Evolutionary conservation across 1,140 invertebrate species (phyloP).

Genomic region (Drosophila guanche): DNA sequence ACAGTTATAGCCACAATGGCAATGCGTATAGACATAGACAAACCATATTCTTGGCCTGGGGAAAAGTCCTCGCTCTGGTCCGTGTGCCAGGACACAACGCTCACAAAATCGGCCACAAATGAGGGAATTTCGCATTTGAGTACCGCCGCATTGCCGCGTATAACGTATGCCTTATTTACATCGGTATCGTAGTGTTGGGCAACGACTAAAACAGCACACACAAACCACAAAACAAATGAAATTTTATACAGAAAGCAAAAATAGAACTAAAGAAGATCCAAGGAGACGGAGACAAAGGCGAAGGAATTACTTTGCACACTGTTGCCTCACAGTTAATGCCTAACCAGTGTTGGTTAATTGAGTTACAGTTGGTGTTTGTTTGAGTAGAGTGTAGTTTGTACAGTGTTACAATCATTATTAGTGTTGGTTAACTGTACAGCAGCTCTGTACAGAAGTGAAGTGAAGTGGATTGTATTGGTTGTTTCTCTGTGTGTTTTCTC

Average conservation of each 20-base stretch:
- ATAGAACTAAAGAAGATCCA: constrained; percentile 25
- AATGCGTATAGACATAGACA: constrained; percentile 55
- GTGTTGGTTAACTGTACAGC: constrained; percentile 62
- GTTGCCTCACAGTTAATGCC: constrained; percentile 12
- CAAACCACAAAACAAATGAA: constrained; percentile 24
- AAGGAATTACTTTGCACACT: constrained; percentile 5
- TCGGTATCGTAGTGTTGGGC: constrained; percentile 94
- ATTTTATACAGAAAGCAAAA: constrained; percentile 11
- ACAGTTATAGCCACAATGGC: constrained; percentile 12
- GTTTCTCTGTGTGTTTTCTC: constrained; percentile 31
- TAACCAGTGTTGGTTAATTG: constrained; percentile 71
- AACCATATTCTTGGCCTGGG: constrained; percentile 87
- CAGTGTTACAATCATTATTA: constrained; percentile 27
- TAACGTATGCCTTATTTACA: constrained; percentile 96
- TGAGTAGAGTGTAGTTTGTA: constrained; percentile 22
- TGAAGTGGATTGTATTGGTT: constrained; percentile 3
- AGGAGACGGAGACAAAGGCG: constrained; percentile 4
- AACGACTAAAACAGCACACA: constrained; percentile 87
- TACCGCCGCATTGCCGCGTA: constrained; percentile 95
- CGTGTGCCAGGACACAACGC: constrained; percentile 94
- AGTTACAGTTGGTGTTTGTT: constrained; percentile 34
- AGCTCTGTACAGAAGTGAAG: constrained; percentile 47
- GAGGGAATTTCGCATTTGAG: constrained; percentile 96
- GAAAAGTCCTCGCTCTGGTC: constrained; percentile 88
- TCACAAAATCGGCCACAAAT: constrained; percentile 95